Evolutionary conservation across 1,140 invertebrate species (phyloP).

Genomic region (Meteorus sp.): DNA sequence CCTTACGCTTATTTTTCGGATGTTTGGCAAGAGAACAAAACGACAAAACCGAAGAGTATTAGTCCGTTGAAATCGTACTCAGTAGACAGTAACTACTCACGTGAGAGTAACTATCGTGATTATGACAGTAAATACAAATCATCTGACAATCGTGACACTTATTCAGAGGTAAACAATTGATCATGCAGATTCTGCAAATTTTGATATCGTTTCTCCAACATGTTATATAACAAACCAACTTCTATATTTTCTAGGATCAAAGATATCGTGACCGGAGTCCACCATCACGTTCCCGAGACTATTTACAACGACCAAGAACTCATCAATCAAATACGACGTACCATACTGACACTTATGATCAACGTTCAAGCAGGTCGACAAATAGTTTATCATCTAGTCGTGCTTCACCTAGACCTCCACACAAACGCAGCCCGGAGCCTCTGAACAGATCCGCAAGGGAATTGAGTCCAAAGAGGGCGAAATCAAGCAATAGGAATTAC

Average conservation of each 20-base stretch:
- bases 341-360: conserved; percentile 38
- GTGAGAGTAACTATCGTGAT: conserved; percentile 43
- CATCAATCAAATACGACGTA: conserved; percentile 33
- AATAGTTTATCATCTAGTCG: conserved; percentile 30
- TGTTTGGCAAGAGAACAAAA: conserved; percentile 56
- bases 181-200: conserved; percentile 3
- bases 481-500: conserved; percentile 35
- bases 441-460: conserved; percentile 22
- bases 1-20: conserved; percentile 57
- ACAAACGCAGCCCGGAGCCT: conserved; percentile 38
- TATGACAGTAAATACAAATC: conserved; percentile 50
- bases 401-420: conserved; percentile 24
- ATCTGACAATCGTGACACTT: conserved; percentile 43
- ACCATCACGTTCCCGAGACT: conserved; percentile 37
- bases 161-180: conserved; percentile 42
- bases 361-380: conserved; percentile 30
- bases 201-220: not conserved
- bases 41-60: conserved; percentile 35
- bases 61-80: conserved; percentile 39
- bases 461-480: conserved; percentile 38
- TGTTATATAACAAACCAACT: too few relatives aligned
- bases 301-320: conserved; percentile 31
- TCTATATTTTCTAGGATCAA: conserved; percentile 26
- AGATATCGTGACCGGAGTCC: conserved; percentile 50
- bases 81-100: conserved; percentile 41